A percentile compares a stretch with the other conserved stretches of the same genome.
Conservation (phyloP, 1,140 invertebrate species). For the Caerostris darwini region DNA sequence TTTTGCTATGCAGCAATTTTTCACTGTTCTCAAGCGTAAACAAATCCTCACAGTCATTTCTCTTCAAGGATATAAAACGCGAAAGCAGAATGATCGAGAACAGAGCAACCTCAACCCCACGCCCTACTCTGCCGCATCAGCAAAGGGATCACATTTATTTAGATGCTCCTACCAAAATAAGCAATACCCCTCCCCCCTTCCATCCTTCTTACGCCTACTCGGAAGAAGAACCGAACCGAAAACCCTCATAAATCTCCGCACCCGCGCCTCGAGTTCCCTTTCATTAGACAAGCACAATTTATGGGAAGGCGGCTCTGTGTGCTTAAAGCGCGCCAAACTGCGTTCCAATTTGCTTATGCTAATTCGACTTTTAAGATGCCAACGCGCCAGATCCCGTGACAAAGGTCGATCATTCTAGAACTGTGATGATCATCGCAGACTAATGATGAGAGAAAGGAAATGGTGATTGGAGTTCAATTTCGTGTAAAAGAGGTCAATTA, state of each 20-base stretch:
- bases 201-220: neutral
- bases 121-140: too few species aligned
- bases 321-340: neutral
- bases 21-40: neutral
- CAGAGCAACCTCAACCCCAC: neutral
- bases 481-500: conserved; percentile 8
- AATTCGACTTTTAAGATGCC: conserved; percentile 8
- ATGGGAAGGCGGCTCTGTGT: neutral
- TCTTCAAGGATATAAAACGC: neutral
- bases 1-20: too few species aligned
- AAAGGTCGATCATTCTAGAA: neutral
- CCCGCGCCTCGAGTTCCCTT: neutral
- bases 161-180: neutral
- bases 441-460: neutral
- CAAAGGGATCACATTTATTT: neutral
- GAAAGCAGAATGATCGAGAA: neutral
- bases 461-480: conserved; percentile 8
- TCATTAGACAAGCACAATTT: neutral
- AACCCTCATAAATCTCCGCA: neutral
- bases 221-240: neutral
- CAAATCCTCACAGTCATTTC: neutral
- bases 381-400: neutral
- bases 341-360: conserved; percentile 5
- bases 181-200: neutral
- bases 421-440: neutral